Base-by-base conservation (phyloP, 1,140 invertebrate genomes). In the Andrena cerasifolii region DNA sequence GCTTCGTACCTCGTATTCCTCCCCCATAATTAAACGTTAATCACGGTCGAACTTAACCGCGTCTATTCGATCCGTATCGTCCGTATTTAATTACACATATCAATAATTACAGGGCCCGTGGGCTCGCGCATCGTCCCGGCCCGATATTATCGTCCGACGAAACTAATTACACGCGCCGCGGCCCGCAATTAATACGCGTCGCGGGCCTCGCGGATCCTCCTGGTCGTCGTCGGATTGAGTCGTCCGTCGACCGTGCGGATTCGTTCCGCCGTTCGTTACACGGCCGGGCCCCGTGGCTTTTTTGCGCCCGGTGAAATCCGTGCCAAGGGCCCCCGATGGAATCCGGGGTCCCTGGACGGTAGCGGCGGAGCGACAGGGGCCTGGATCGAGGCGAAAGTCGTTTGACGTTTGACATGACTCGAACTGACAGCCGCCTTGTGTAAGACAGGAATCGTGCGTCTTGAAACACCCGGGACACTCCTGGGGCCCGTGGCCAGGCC, bases 381-480 rank as follows among this genome's bases (percentile, higher is more conserved):
- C 18, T 40, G 75, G 73, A 63, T 65, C 78, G 43, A 59, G 76
- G 76, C 71, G 70, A 82, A 65, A 80, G 83, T 75, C 83, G 80
- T 85, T 82, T 86, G 84, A 86, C 83, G 72, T 68, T 61, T 82
- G 72, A 85, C 84, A 83, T 68, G 76, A 86, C 84, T 85, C 76
- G 76, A 86, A 86, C 76, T 85, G 84, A 86, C 84, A 86, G 84
- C 72, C 80, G 75, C 66, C 67, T 71, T 72, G 76, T 86, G 78
- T 85, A 84, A 56, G 72, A 86, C 84, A 86, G 70, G 72, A 81
- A 85, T 86, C 80, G 75, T 61, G 85, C 62, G 71, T 82, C 76
- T 72, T 74, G 72, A 67, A 56, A 54, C 72, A 14, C n/a, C 10
- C n/a, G 58, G 36, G 28, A 56, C 72, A 56, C 72, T 75, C 49